phyloP scores from a whole-genome alignment of 92 coral and sea anemone genomes.

The Porites rus region DNA sequence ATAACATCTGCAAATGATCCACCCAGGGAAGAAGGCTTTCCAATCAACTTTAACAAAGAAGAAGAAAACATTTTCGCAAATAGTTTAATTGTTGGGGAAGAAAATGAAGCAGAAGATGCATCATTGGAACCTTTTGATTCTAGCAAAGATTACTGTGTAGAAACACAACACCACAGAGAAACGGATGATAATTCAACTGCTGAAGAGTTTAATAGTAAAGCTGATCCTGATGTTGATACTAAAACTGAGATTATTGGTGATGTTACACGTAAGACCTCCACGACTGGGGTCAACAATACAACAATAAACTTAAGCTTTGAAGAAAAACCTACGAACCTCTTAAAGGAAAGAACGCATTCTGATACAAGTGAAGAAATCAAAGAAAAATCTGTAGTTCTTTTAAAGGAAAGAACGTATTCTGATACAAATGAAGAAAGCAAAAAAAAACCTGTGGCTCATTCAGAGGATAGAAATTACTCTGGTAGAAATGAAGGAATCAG shows the following conservation, averaged over 20 bases:
- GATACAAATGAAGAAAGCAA: not conserved
- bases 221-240: not conserved
- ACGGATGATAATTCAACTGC: not conserved
- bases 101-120: not conserved
- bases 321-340: constrained; percentile 16
- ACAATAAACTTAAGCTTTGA: not conserved
- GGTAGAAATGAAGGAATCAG: not conserved
- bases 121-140: not conserved
- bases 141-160: not conserved
- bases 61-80: not conserved
- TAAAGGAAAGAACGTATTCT: not conserved
- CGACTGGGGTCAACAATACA: not conserved
- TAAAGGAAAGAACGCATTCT: not conserved
- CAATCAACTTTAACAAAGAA: not conserved
- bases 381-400: constrained; percentile 14
- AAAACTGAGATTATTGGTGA: not conserved
- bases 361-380: not conserved
- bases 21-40: not conserved
- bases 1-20: not conserved
- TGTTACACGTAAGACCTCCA: not conserved
- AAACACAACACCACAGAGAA: not conserved
- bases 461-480: not conserved
- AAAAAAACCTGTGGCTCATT: constrained; percentile 8
- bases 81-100: not conserved
- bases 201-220: too few species aligned